Conservation (phyloP, 2,797 vertebrate genomes). For the Rhadinocentrus ornatus region DNA sequence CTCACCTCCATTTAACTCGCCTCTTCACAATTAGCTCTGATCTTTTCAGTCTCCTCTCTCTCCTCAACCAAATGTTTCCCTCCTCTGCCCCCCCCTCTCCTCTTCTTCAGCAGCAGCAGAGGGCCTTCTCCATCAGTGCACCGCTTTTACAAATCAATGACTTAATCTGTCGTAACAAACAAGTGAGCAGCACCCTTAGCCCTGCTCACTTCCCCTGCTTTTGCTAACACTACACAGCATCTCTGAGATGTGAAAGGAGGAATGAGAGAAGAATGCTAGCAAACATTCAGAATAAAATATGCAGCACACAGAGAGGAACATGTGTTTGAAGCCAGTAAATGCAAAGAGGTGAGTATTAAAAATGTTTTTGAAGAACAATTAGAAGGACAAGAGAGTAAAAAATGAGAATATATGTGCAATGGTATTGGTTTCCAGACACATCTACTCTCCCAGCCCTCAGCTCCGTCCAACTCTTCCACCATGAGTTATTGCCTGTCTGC, state of each 20-base stretch:
- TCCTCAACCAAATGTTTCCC: conserved; percentile 38
- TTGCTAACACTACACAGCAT: conserved; percentile 32
- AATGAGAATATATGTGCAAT: conserved; percentile 23
- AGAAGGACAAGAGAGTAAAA: not conserved
- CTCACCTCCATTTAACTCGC: conserved; percentile 53
- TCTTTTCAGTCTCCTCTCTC: conserved; percentile 27
- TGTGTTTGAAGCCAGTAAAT: conserved; percentile 1
- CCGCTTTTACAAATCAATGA: conserved; percentile 84
- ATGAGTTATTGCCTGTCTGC: conserved; percentile 74
- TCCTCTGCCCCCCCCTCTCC: conserved; percentile 18
- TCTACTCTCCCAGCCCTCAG: conserved; percentile 45
- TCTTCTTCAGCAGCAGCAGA: conserved; percentile 54
- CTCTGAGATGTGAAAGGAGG: conserved; percentile 24
- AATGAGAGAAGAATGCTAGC: conserved; percentile 9
- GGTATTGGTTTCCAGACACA: conserved; percentile 35
- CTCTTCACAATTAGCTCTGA: conserved; percentile 42
- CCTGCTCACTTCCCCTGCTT: conserved; percentile 34
- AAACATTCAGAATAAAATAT: conserved; percentile 13
- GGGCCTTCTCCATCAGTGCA: conserved; percentile 81
- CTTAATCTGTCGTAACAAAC: conserved; percentile 86
- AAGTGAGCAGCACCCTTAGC: conserved; percentile 79
- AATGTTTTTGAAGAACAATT: not conserved
- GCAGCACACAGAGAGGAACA: not conserved
- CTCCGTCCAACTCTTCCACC: conserved; percentile 59
- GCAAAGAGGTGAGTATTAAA: not conserved